Base-by-base conservation (phyloP, 1,140 invertebrate species). In the Akabosia matsudoensis region DNA sequence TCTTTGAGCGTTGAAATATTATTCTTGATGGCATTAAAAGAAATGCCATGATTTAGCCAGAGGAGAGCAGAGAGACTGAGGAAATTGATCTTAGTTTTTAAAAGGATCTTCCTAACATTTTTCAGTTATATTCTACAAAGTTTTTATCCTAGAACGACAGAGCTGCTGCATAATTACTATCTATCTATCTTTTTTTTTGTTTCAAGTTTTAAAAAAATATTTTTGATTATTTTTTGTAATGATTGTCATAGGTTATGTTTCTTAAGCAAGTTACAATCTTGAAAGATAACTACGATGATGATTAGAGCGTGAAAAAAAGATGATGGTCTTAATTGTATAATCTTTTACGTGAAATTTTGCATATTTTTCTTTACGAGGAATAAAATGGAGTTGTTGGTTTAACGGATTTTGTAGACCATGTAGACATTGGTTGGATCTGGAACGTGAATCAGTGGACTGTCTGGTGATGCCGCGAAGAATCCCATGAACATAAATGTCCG, bases 401-500 rank as follows among this genome's bases (percentile, higher is more conserved):
- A 56, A 56, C 24, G 10, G 28, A 93, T 91, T 84, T 88, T 89
- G 86, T 93, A 93, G 81, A 91, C 88, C 90, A 94, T 90, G 85
- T 91, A 93, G 81, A 93, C 86, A 84, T 92, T 91, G 80, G 89
- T 88, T 14, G 87, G 86, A 78, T 89, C 85, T 7, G 85, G 88
- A 30, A 76, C 76, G 82, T 91, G 90, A 82, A 91, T 87, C 80
- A 94, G 85, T n/a, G 89, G 87, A 74, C 94, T 92, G 81, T 90
- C 92, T 70, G 96, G 94, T 52, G 92, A 88, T 79, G 97, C 87
- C 61, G 92, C 88, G 79, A 90, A 89, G 86, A 98, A 98, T 64
- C 96, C 96, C 86, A 98, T 90, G 86, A 97, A 97, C 92, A 97
- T 96, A 89, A 98, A 98, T 71, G 94, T 95, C 82, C 95, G 91